Conservation (phyloP, 1,140 invertebrate genomes). For the Chrysomallon squamiferum region DNA sequence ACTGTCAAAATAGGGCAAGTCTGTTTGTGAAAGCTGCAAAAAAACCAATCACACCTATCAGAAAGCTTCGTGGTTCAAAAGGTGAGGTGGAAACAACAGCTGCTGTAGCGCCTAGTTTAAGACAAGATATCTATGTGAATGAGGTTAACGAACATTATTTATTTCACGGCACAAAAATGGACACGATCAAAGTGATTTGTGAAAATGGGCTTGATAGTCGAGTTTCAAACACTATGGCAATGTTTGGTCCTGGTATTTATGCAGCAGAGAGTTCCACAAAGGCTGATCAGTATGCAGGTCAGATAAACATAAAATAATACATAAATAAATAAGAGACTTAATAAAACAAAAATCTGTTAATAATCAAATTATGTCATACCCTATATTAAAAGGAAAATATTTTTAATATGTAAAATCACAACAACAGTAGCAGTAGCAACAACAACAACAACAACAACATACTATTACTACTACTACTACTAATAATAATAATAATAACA, state of each 20-base stretch:
- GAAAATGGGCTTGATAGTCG: slow-evolving; percentile 35
- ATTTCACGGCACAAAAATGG: slow-evolving; percentile 47
- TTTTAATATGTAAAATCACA: no score
- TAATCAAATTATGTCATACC: no score
- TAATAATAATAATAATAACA: no score
- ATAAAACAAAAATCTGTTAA: no score
- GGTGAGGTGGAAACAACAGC: slow-evolving; percentile 23
- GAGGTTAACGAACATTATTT: slow-evolving; percentile 50
- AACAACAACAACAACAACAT: no score
- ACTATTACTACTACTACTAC: no score
- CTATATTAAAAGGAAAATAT: no score
- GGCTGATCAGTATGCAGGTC: slow-evolving; percentile 52
- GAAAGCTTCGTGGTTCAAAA: slow-evolving; percentile 16
- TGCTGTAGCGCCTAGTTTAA: slow-evolving; percentile 2
- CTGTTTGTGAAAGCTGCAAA: slow-evolving; percentile 27
- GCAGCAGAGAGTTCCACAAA: slow-evolving; percentile 48
- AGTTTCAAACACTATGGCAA: slow-evolving; percentile 27
- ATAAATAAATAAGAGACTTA: no score
- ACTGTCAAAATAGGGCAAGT: slow-evolving; percentile 28
- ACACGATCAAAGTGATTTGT: slow-evolving; percentile 26
- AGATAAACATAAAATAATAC: no score
- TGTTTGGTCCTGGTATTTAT: slow-evolving; percentile 50
- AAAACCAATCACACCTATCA: slow-evolving; percentile 1
- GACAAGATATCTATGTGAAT: slow-evolving; percentile 4
- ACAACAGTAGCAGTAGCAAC: no score